Evolutionary conservation across 2,113 vertebrate genomes (phyloP), one percentile per base, ranked within the genome.

Genomic region (Sylvietta virens): DNA sequence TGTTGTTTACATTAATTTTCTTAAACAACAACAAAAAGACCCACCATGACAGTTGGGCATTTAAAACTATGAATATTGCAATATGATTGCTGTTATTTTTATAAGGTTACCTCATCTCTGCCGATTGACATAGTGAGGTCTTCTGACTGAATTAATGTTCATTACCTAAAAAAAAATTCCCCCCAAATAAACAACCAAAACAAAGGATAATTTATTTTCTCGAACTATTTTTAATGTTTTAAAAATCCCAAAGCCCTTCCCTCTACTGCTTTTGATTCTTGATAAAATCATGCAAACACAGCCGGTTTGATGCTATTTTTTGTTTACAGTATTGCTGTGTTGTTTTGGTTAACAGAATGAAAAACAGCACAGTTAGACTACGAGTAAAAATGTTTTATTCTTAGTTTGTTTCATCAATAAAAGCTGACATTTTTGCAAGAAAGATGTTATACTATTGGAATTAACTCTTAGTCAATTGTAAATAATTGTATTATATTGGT

Each of bases 381-480:
- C 92, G 96, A 97, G 97, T 97, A 97, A 97, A 98, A 98, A 98
- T 98, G 97, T 97, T 98, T 98, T 98, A 98, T 98, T 98, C 98
- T 98, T 97, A 97, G 97, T 98, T 98, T 98, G 97, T 98, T 98
- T 98, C 98, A 98, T 98, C 98, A 98, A 98, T 98, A 98, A 98
- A 98, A 97, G 95, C 96, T 98, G 98, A 98, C 98, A 93, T 98
- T 97, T 97, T 97, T 98, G 97, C 97, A 97, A 97, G 97, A 97
- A 98, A 98, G 97, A 98, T 98, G 98, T 98, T 98, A 98, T 97
- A 97, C 96, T 97, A 98, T 98, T 97, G 97, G 98, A 98, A 98
- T 98, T 98, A 98, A 98, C 98, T 98, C 97, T 98, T 98, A 98
- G 98, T 98, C 98, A 98, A 98, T 98, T 98, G 98, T 98, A 98